These are phyloP conservation scores for Drosophila cognata DNA, from an alignment of 2,888 invertebrate genomes.

Conservation along the genomic window DNA sequence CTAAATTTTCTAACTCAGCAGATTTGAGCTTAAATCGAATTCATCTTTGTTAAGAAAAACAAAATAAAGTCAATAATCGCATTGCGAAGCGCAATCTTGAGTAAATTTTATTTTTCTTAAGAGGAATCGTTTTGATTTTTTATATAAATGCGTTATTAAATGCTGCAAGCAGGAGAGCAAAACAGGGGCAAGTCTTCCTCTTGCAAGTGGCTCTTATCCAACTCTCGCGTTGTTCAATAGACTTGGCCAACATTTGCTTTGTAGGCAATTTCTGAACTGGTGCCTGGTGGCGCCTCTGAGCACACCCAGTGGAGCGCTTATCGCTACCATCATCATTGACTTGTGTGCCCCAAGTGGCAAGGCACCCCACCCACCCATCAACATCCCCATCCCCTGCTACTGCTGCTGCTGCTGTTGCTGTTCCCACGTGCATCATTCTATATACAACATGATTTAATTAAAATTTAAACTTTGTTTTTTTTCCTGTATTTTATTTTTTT, in stretches of 20 bases:
- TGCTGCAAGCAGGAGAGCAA: slow-evolving; percentile 34
- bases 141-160: slow-evolving; percentile 47
- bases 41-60: background rate
- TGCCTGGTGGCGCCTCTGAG: slow-evolving; percentile 52
- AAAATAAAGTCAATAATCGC: slow-evolving; percentile 21
- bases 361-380: background rate
- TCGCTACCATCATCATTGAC: slow-evolving; percentile 74
- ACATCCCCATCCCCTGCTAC: background rate
- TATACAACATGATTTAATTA: slow-evolving; percentile 78
- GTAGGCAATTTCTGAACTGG: slow-evolving; percentile 48
- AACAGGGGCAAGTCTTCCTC: slow-evolving; percentile 7
- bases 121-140: slow-evolving; percentile 9
- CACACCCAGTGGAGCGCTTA: slow-evolving; percentile 74
- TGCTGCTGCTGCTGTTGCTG: slow-evolving; percentile 19
- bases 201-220: background rate
- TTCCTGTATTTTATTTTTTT: slow-evolving; percentile 14
- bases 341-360: slow-evolving; percentile 55
- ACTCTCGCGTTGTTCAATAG: slow-evolving; percentile 13
- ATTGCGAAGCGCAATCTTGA: slow-evolving; percentile 24
- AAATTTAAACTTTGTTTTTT: slow-evolving; percentile 73
- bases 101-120: slow-evolving; percentile 33
- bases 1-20: background rate
- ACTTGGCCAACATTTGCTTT: slow-evolving; percentile 30
- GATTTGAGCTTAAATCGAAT: background rate
- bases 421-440: slow-evolving; percentile 79